These are phyloP conservation scores for Serilophus lunatus DNA, from an alignment of 2,113 vertebrate species.

Conservation along the genomic window DNA sequence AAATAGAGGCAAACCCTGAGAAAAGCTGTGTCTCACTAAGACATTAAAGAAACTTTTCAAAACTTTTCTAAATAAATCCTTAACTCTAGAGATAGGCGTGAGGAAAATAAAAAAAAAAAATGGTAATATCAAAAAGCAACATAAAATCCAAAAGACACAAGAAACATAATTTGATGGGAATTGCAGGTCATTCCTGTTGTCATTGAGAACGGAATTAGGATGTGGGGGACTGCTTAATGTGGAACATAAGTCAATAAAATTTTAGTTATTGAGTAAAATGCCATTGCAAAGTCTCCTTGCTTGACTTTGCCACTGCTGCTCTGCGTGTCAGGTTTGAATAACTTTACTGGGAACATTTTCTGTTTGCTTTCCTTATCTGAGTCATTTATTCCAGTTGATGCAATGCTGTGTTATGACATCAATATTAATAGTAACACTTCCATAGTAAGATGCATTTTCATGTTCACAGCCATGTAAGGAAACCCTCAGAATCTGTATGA, in stretches of 20 bases:
- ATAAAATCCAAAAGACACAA: background rate
- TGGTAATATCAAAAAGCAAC: background rate
- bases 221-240: conserved; percentile 17
- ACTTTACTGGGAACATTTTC: background rate
- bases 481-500: background rate
- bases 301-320: conserved; percentile 33
- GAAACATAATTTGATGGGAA: conserved; percentile 36
- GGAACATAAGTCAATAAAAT: conserved; percentile 43
- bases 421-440: background rate
- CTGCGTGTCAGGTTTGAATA: background rate
- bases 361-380: conserved; percentile 31
- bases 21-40: background rate
- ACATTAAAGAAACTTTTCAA: background rate
- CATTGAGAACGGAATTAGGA: background rate
- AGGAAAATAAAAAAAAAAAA: background rate
- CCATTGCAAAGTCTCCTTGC: conserved; percentile 17
- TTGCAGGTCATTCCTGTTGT: conserved; percentile 20
- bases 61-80: background rate
- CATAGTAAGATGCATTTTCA: background rate
- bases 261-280: conserved; percentile 42
- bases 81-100: background rate
- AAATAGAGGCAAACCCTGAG: background rate
- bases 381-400: background rate
- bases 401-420: background rate
- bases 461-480: background rate